Conservation (phyloP, 2,888 invertebrate species). For the Drosophila dives region DNA sequence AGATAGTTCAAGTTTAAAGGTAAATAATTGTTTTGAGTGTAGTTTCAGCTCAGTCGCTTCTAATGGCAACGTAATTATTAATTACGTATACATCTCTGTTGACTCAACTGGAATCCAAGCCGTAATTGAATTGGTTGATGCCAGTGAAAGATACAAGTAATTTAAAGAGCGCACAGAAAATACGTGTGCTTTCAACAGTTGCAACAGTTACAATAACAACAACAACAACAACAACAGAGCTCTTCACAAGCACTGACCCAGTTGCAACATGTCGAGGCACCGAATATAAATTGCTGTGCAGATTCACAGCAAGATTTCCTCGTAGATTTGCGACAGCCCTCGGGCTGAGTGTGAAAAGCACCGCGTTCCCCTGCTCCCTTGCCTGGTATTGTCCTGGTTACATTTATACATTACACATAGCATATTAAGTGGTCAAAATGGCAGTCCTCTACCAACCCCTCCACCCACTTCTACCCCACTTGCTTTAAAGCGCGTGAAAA, state of each 20-base stretch:
- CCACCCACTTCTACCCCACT: not conserved
- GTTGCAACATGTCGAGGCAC: conserved; percentile 59
- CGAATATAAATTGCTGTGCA: conserved; percentile 76
- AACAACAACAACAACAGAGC: conserved; percentile 25
- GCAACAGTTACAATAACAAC: conserved; percentile 18
- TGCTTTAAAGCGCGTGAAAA: conserved; percentile 51
- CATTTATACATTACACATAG: conserved; percentile 80
- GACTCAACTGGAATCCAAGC: conserved; percentile 6
- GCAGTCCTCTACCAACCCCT: conserved; percentile 8
- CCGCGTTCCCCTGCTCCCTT: not conserved
- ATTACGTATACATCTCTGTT: conserved; percentile 50
- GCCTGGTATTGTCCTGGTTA: conserved; percentile 74
- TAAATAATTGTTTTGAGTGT: not conserved
- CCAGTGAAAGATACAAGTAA: conserved; percentile 23
- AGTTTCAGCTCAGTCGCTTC: conserved; percentile 18
- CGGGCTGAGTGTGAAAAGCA: conserved; percentile 23
- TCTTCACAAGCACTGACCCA: conserved; percentile 69
- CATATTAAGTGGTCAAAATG: conserved; percentile 77
- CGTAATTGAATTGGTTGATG: conserved; percentile 42
- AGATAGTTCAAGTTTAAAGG: not conserved
- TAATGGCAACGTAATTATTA: conserved; percentile 50
- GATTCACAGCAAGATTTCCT: conserved; percentile 51
- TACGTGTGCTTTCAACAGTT: conserved; percentile 26
- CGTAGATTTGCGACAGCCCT: conserved; percentile 39
- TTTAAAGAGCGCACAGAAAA: conserved; percentile 40